phyloP scores from a whole-genome alignment of 2,888 invertebrate genomes.

The Drosophila histrio region DNA sequence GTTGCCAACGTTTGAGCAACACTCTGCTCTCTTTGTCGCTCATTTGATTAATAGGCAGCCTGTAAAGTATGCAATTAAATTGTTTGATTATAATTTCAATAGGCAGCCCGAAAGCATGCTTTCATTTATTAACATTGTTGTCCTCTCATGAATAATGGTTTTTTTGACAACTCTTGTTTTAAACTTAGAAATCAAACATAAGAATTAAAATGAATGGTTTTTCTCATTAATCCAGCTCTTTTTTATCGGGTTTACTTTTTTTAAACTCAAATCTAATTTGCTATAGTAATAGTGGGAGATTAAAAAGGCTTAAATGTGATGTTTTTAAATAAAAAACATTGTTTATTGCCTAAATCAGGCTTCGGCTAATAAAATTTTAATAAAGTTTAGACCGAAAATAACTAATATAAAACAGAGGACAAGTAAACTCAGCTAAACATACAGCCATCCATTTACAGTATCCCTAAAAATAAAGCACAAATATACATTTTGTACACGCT shows the following conservation, averaged over 20 bases:
- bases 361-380: background rate
- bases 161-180: too few species aligned
- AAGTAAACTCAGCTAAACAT: too few species aligned
- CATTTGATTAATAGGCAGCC: background rate
- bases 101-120: background rate
- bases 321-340: background rate
- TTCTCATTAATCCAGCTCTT: too few species aligned
- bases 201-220: too few species aligned
- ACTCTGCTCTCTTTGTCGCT: background rate
- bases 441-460: slow-evolving; percentile 3
- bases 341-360: background rate
- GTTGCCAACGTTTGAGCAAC: slow-evolving; percentile 35
- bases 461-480: slow-evolving; percentile 54
- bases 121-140: background rate
- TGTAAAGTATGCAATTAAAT: slow-evolving; percentile 8
- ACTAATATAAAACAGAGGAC: background rate
- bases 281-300: background rate
- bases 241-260: too few species aligned
- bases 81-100: background rate
- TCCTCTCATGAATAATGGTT: too few species aligned
- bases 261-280: too few species aligned
- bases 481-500: background rate
- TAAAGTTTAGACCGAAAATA: background rate
- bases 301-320: too few species aligned
- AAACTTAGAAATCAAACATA: too few species aligned